phyloP scores from a whole-genome alignment of 2,797 vertebrate species.

The Chromis chromis region DNA sequence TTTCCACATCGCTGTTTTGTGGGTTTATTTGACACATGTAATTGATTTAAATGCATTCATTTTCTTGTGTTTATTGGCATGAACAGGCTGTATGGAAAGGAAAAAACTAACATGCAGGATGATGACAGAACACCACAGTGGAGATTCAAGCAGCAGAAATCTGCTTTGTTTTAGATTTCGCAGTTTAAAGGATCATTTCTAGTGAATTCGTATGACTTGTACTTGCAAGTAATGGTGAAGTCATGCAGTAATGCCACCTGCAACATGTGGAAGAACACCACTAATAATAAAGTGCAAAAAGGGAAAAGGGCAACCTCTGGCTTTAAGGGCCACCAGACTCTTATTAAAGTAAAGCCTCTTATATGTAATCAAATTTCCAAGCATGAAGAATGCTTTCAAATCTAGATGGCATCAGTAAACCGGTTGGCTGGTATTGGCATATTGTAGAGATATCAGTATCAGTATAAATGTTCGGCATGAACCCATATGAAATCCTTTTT shows the following conservation, averaged over 20 bases:
- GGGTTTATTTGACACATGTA: constrained; percentile 9
- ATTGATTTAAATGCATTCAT: neutral
- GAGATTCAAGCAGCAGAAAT: neutral
- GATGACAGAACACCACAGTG: neutral
- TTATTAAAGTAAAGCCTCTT: neutral
- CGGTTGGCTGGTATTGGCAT: too few relatives aligned
- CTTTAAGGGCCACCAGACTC: neutral
- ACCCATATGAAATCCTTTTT: too few relatives aligned
- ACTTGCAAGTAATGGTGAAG: neutral
- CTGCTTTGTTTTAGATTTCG: neutral
- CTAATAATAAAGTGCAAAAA: too few relatives aligned
- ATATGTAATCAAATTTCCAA: neutral
- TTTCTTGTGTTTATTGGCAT: neutral
- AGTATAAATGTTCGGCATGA: too few relatives aligned
- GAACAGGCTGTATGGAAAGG: neutral
- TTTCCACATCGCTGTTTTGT: neutral
- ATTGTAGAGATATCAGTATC: too few relatives aligned
- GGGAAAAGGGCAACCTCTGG: neutral
- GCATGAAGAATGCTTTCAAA: too few relatives aligned
- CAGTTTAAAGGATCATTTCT: neutral
- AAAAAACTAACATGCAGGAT: neutral
- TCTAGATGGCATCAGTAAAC: too few relatives aligned
- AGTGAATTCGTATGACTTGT: too few relatives aligned
- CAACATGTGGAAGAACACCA: neutral
- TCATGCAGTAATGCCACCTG: neutral